A percentile compares a stretch with the other conserved stretches of the same genome.
Conservation (phyloP, 2,797 vertebrate species). For the Pipistrellus pygmaeus region DNA sequence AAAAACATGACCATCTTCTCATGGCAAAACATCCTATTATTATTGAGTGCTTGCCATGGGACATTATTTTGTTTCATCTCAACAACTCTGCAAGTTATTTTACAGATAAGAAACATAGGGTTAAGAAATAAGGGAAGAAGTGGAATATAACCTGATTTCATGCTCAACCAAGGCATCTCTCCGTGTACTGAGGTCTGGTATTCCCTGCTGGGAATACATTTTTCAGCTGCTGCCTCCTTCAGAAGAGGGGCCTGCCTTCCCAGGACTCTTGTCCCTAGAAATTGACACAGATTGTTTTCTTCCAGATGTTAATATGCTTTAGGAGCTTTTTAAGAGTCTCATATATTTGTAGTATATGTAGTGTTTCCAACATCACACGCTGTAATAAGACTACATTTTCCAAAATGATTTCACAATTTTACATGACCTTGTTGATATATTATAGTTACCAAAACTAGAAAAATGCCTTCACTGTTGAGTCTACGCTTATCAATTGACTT, state of each 20-base stretch:
- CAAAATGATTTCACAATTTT: background rate
- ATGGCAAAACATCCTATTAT: constrained; percentile 9
- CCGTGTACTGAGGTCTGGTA: background rate
- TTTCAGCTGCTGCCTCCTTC: background rate
- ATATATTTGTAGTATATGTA: background rate
- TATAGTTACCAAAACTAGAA: background rate
- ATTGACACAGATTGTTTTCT: background rate
- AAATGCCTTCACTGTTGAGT: background rate
- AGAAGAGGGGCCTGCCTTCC: background rate
- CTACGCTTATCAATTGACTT: background rate
- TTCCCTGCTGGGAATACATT: background rate
- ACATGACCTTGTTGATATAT: background rate
- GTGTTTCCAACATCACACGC: background rate
- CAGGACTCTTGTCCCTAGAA: background rate
- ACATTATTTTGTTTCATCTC: background rate
- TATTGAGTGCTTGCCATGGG: constrained; percentile 32
- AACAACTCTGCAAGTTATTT: constrained; percentile 13
- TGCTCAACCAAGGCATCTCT: background rate
- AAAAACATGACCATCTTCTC: background rate
- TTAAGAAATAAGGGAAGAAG: constrained; percentile 1
- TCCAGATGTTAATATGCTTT: background rate
- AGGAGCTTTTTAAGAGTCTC: background rate
- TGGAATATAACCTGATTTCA: background rate
- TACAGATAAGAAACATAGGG: background rate
- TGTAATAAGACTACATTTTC: background rate